Percentiles rank a stretch among this genome's conserved stretches.
phyloP scores from a whole-genome alignment of 2,888 invertebrate species.

The Teleogryllus oceanicus region DNA sequence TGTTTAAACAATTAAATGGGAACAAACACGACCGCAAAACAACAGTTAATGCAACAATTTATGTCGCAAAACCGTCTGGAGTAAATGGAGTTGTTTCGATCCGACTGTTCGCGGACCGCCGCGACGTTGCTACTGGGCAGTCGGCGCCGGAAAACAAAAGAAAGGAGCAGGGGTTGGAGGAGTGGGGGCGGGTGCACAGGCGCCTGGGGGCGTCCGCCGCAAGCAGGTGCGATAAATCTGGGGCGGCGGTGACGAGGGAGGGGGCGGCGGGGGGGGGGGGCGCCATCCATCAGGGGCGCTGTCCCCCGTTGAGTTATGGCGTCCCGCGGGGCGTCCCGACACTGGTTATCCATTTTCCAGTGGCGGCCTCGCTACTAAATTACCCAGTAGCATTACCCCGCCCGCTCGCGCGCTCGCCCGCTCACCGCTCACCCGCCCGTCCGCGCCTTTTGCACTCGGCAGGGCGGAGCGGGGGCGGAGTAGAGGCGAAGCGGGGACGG shows the following conservation, averaged over 20 bases:
- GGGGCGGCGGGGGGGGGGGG: not conserved
- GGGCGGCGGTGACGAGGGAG: not conserved
- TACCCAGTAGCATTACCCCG: slow-evolving; percentile 40
- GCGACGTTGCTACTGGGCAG: no score
- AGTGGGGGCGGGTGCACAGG: not conserved
- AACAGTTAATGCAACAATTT: no score
- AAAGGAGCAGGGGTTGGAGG: not conserved
- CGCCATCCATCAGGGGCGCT: slow-evolving; percentile 32
- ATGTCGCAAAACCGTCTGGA: no score
- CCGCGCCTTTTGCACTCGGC: not conserved
- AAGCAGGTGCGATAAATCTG: slow-evolving; percentile 19
- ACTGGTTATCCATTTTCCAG: slow-evolving; percentile 50
- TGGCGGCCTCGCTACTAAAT: slow-evolving; percentile 37
- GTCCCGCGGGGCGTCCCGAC: slow-evolving; percentile 42
- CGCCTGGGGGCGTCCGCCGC: slow-evolving; percentile 3
- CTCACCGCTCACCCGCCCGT: no score
- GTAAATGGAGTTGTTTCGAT: no score
- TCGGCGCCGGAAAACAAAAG: not conserved
- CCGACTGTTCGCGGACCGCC: no score
- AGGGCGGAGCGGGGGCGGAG: not conserved
- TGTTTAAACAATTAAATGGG: no score
- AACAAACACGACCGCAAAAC: no score
- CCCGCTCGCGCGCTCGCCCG: slow-evolving; percentile 26
- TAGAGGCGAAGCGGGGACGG: no score
- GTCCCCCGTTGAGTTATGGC: slow-evolving; percentile 37